A percentile compares a stretch with the other conserved stretches of the same genome.
Conservation (phyloP, 2,113 vertebrate genomes). For the Rattus norvegicus region GRCr8 NC_086029.1:48315501-48316000, state of each 20-base stretch:
- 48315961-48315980: neutral
- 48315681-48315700: neutral
- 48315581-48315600: neutral
- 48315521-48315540: neutral
- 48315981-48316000: neutral
- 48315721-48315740: neutral
- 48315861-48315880: neutral
- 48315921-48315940: no score
- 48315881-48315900: neutral
- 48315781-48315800: neutral
- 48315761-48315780: neutral
- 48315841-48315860: neutral
- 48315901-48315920: no score
- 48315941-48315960: neutral
- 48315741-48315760: neutral
- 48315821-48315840: no score
- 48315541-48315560: neutral
- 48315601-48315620: neutral
- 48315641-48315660: conserved; percentile 22
- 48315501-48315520: rapidly evolving
- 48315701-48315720: neutral
- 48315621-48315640: neutral
- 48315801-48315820: neutral
- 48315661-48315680: neutral
- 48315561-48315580: neutral